phyloP scores from a whole-genome alignment of 2,888 invertebrate genomes.

The Tachina lurida region DNA sequence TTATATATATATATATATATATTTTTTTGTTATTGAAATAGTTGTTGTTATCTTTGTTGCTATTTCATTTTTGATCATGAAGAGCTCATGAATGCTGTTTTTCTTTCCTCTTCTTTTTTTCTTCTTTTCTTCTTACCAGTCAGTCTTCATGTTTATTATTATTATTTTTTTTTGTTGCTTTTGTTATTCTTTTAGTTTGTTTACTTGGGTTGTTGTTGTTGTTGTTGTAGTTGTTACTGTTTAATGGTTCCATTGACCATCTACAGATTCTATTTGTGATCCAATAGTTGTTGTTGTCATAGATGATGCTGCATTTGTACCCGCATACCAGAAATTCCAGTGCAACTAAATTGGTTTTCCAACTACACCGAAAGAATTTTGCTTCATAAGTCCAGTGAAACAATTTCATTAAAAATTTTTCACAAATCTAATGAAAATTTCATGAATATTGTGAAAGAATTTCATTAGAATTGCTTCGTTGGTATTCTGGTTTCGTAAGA shows the following conservation, averaged over 20 bases:
- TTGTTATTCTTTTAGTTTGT: conserved; percentile 27
- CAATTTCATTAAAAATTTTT: too few species aligned
- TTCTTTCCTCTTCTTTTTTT: conserved; percentile 21
- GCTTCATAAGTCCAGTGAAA: too few species aligned
- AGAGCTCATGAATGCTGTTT: conserved; percentile 30
- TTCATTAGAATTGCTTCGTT: too few species aligned
- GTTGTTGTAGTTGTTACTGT: too few species aligned
- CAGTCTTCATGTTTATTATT: conserved; percentile 38
- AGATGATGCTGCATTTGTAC: conserved; percentile 37
- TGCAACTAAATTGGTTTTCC: conserved; percentile 57
- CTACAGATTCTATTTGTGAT: conserved; percentile 33
- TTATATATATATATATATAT: neutral
- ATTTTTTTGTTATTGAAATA: conserved; percentile 31
- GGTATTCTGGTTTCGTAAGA: too few species aligned
- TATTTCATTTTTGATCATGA: conserved; percentile 42
- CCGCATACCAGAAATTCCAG: conserved; percentile 73
- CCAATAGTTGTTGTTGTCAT: conserved; percentile 17
- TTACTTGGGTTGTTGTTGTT: conserved; percentile 26
- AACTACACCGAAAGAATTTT: too few species aligned
- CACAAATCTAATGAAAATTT: too few species aligned
- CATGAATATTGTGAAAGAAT: too few species aligned
- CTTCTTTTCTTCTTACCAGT: conserved; percentile 16
- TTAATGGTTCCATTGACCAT: conserved; percentile 65
- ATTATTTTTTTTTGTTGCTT: conserved; percentile 5
- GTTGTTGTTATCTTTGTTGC: conserved; percentile 34